A percentile compares a stretch with the other conserved stretches of the same genome.
Evolutionary conservation across 2,797 vertebrate genomes (phyloP).

Genomic region (Molossus alvarezi): DNA sequence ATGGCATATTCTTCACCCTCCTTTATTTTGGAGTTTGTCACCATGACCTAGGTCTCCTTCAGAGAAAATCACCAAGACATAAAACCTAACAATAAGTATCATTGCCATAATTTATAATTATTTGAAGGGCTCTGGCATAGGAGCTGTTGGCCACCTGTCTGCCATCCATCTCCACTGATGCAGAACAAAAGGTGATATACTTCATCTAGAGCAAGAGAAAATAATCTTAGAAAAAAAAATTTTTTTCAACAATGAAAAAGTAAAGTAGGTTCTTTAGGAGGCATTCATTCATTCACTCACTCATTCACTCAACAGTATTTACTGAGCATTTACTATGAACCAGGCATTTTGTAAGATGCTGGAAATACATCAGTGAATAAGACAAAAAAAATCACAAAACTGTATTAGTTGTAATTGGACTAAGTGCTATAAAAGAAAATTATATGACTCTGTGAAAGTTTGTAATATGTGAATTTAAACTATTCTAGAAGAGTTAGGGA

Average conservation of each 20-base stretch:
- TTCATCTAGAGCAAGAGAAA: conserved; percentile 33
- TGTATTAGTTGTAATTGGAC: not conserved
- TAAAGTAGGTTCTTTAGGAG: not conserved
- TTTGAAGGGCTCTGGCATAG: not conserved
- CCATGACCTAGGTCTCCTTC: conserved; percentile 13
- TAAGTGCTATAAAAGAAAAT: not conserved
- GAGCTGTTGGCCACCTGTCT: not conserved
- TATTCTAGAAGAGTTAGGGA: not conserved
- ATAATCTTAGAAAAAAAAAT: conserved; percentile 1
- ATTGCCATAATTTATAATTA: conserved; percentile 34
- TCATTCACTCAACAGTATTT: not conserved
- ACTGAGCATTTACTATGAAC: not conserved
- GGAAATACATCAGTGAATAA: not conserved
- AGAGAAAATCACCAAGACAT: conserved; percentile 27
- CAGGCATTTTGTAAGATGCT: not conserved
- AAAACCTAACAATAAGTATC: conserved; percentile 2
- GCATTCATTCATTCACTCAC: not conserved
- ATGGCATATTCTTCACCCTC: not conserved
- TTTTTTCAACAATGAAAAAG: not conserved
- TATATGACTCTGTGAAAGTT: conserved; percentile 26
- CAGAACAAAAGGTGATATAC: not conserved
- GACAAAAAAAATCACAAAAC: conserved; percentile 32
- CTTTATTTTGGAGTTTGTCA: conserved; percentile 16
- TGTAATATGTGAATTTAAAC: not conserved
- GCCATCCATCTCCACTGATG: not conserved